Conservation (phyloP, 2,113 vertebrate species). For the Hippocampus abdominalis region DNA sequence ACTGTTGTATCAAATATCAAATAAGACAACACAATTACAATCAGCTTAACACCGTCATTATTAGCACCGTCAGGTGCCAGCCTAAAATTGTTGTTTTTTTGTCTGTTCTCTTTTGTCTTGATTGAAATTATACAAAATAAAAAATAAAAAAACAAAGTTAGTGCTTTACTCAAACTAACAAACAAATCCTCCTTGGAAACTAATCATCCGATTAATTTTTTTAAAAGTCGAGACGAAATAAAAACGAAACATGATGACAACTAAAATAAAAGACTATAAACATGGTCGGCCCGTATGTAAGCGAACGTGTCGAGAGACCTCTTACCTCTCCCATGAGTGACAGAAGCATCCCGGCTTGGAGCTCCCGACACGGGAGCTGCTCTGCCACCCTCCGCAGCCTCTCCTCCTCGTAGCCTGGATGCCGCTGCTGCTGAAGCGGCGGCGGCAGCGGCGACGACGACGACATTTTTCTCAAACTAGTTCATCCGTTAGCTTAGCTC, state of each 20-base stretch:
- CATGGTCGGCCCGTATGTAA: too few species aligned
- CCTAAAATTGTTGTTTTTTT: neutral
- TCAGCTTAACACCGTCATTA: neutral
- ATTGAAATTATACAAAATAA: too few species aligned
- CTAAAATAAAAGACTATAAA: too few species aligned
- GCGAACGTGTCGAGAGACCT: neutral
- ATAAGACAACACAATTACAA: neutral
- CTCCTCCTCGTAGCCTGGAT: constrained; percentile 70
- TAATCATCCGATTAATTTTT: too few species aligned
- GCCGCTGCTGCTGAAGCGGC: constrained; percentile 67
- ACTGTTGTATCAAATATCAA: constrained; percentile 64
- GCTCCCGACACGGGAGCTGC: constrained; percentile 80
- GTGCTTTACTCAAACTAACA: too few species aligned
- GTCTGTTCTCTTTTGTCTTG: too few species aligned
- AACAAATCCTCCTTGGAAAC: too few species aligned
- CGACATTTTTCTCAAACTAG: neutral
- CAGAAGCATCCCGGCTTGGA: constrained; percentile 78
- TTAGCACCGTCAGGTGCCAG: neutral
- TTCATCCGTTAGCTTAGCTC: constrained; percentile 1
- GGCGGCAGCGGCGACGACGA: neutral
- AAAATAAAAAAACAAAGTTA: too few species aligned
- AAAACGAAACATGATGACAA: too few species aligned
- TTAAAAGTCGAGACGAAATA: too few species aligned
- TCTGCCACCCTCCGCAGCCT: constrained; percentile 67
- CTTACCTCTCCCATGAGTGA: constrained; percentile 88